phyloP scores from a whole-genome alignment of 2,113 vertebrate genomes.

The Podiceps cristatus region DNA sequence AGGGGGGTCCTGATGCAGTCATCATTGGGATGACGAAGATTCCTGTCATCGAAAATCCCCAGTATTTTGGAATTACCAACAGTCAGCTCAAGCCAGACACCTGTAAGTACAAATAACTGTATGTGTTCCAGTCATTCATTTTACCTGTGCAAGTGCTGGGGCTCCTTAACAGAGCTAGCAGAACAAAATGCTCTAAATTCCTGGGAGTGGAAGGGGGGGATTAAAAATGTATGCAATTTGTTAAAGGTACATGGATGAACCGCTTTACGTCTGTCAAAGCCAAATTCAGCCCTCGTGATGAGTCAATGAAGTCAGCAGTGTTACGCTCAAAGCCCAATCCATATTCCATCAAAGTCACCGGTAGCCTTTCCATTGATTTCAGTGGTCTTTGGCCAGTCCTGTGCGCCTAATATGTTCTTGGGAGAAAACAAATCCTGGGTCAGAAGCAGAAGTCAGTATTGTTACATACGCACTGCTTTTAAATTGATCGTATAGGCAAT shows the following conservation, averaged over 20 bases:
- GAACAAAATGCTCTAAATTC: not conserved
- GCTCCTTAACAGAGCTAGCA: conserved; percentile 10
- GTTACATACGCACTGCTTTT: not conserved
- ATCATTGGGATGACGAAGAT: conserved; percentile 98
- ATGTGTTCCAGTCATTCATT: conserved; percentile 27
- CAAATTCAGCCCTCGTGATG: conserved; percentile 27
- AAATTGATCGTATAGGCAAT: not conserved
- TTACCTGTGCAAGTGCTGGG: not conserved
- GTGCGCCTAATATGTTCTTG: not conserved
- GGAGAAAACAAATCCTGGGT: conserved; percentile 4
- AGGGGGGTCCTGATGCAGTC: conserved; percentile 92
- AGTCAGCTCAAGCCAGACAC: conserved; percentile 94
- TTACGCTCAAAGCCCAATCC: not conserved
- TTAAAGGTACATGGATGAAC: conserved; percentile 10
- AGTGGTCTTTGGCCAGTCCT: conserved; percentile 47
- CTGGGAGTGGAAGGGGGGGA: not conserved
- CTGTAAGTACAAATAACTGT: conserved; percentile 85
- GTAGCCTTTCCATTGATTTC: conserved; percentile 67
- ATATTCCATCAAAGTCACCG: not conserved
- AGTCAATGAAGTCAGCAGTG: not conserved
- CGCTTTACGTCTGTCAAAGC: conserved; percentile 16
- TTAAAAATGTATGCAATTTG: not conserved
- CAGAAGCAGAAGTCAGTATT: not conserved
- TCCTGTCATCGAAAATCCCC: conserved; percentile 95
- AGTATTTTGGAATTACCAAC: conserved; percentile 96